Evolutionary conservation across 2,797 vertebrate genomes (phyloP), one percentile per base, ranked within the genome.

Genomic region (Aeoliscus strigatus): DNA sequence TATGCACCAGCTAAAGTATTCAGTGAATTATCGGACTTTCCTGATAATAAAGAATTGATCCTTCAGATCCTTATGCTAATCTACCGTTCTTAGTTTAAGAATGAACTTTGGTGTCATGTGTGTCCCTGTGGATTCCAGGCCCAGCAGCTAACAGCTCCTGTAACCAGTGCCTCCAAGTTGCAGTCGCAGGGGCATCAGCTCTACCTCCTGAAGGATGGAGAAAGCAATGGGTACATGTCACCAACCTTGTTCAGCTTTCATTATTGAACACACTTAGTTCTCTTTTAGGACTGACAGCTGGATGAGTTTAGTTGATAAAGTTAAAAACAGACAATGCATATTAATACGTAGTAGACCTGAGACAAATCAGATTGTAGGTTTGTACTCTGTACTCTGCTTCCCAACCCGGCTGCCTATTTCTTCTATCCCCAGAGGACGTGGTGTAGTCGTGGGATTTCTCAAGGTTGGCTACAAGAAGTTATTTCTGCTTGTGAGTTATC

Each of bases 401-500:
- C 8, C 14, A 5, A 46, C 14, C 26, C 9, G 2, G 1, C 14
- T 15, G 1, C 13, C 9, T 14, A 27, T 25, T 6, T 15, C 31
- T 6, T 43, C 9, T 39, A 1, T 29, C 12, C 15, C 21, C 77
- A 91, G 89, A 18, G 82, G 86, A 10, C 76, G 64, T 5, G 91
- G 91, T 17, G 74, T 84, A 4, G 75, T 84, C 1, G 79, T 93
- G 21, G 94, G 94, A 17, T 95, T 93, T 58, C 86, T 96, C 38
- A 96, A 96, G 73, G 91, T 95, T 1, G 94, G 94, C 55, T 91
- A 88, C 79, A 96, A 96, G 83, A 95, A 94, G 69, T 87, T 96
- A 27, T 95, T 96, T 86, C 86, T 96, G 4, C 84, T 95, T 50
- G 94, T 96, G 67, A 89, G 91, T 88, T 13, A 5, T 1, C 1